These are phyloP conservation scores for Ranitomeya imitator DNA, from an alignment of 2,113 vertebrate genomes.

Conservation along the genomic window DNA sequence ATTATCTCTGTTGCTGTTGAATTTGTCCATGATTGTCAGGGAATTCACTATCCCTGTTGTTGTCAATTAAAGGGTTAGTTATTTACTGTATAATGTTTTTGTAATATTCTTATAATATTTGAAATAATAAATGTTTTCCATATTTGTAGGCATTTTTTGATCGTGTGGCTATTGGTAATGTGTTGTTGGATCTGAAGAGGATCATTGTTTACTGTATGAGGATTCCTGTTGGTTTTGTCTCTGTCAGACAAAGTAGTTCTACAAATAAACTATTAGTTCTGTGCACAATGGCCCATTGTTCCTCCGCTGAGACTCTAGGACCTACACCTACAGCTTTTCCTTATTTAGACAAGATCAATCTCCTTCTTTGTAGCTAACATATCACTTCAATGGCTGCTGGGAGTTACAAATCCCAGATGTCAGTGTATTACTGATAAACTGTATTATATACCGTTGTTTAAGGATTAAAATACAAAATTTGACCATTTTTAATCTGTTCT, in stretches of 20 bases:
- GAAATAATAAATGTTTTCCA: too few species aligned
- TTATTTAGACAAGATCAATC: not conserved
- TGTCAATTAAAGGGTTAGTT: too few species aligned
- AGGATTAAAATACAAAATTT: not conserved
- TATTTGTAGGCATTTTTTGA: too few species aligned
- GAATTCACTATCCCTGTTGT: too few species aligned
- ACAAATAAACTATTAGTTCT: slow-evolving; percentile 33
- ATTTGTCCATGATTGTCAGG: too few species aligned
- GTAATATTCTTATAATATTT: too few species aligned
- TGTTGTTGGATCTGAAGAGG: too few species aligned
- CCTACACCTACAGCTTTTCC: not conserved
- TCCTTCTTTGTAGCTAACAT: not conserved
- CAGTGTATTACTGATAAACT: not conserved
- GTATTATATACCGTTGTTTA: not conserved
- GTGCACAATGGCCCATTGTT: slow-evolving; percentile 35
- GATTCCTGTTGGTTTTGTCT: not conserved
- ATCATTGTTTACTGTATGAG: too few species aligned
- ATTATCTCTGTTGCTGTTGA: too few species aligned
- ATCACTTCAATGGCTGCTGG: not conserved
- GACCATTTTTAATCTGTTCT: too few species aligned
- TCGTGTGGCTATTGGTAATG: too few species aligned
- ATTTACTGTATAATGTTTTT: too few species aligned
- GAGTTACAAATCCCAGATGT: not conserved
- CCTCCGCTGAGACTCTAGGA: not conserved
- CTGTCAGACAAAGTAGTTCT: slow-evolving; percentile 17